phyloP scores from a whole-genome alignment of 2,113 vertebrate species.

The Hystrix brachyura region DNA sequence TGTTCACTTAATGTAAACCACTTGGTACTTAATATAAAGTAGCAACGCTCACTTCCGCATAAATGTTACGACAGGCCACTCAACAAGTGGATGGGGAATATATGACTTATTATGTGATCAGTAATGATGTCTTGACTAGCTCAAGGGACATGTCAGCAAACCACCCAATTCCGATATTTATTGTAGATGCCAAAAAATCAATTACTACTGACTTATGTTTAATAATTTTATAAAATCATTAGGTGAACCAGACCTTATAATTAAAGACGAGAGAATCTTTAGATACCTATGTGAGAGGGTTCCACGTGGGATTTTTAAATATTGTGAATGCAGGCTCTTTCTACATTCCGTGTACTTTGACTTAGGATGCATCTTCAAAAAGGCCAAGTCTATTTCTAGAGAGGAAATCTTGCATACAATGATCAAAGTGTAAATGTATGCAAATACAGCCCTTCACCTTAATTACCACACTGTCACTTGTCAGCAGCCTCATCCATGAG shows the following conservation, averaged over 20 bases:
- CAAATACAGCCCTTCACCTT: conserved; percentile 87
- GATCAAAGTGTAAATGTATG: conserved; percentile 89
- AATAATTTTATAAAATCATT: conserved; percentile 64
- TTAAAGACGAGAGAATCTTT: conserved; percentile 80
- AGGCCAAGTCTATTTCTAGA: conserved; percentile 85
- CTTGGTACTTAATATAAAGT: neutral
- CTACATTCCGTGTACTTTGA: conserved; percentile 79
- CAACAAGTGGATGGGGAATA: fast-evolving
- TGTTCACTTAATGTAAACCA: fast-evolving
- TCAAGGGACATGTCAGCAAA: fast-evolving
- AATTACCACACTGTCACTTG: conserved; percentile 87
- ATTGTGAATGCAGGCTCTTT: conserved; percentile 80
- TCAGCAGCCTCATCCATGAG: conserved; percentile 85
- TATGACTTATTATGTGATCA: fast-evolving
- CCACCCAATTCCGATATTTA: neutral
- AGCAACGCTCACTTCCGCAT: neutral
- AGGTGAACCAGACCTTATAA: conserved; percentile 79
- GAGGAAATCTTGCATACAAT: conserved; percentile 84
- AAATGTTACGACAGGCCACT: neutral
- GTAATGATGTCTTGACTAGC: fast-evolving
- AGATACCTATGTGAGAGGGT: conserved; percentile 80
- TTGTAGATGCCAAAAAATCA: conserved; percentile 34
- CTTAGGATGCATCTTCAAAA: conserved; percentile 82
- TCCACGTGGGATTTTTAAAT: conserved; percentile 77
- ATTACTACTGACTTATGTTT: conserved; percentile 60